phyloP scores from a whole-genome alignment of 1,140 invertebrate genomes.

The Drosophila sturtevanti region DNA sequence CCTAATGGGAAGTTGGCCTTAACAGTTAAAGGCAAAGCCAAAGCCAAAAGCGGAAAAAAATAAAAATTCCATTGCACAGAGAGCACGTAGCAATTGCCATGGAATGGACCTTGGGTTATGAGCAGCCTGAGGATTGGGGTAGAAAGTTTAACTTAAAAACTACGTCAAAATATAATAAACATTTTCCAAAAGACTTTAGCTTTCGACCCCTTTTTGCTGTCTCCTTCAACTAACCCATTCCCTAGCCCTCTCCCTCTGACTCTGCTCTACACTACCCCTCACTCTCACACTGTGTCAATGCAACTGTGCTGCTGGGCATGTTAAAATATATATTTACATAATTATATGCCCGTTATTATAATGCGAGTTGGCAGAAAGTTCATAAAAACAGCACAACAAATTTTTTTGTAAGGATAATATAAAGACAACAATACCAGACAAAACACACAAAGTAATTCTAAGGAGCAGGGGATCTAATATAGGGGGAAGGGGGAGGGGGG shows the following conservation, averaged over 20 bases:
- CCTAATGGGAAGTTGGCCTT: constrained; percentile 62
- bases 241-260: neutral
- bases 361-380: constrained; percentile 70
- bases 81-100: constrained; percentile 63
- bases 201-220: neutral
- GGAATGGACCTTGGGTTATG: constrained; percentile 29
- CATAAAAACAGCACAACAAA: constrained; percentile 41
- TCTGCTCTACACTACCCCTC: too few relatives aligned
- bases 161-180: constrained; percentile 70
- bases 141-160: constrained; percentile 54
- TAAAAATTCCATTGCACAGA: constrained; percentile 63
- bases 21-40: constrained; percentile 28
- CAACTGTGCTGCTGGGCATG: constrained; percentile 52
- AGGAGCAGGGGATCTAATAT: neutral
- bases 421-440: neutral
- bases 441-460: neutral
- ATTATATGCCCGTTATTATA: constrained; percentile 71
- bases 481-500: neutral
- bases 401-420: neutral
- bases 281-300: constrained; percentile 14
- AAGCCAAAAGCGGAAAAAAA: constrained; percentile 20
- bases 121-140: neutral
- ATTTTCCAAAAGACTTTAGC: constrained; percentile 47
- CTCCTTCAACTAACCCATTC: too few relatives aligned
- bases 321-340: constrained; percentile 60